A percentile compares a stretch with the other conserved stretches of the same genome.
phyloP scores from a whole-genome alignment of 2,113 vertebrate species.

The Dermatemys mawii region DNA sequence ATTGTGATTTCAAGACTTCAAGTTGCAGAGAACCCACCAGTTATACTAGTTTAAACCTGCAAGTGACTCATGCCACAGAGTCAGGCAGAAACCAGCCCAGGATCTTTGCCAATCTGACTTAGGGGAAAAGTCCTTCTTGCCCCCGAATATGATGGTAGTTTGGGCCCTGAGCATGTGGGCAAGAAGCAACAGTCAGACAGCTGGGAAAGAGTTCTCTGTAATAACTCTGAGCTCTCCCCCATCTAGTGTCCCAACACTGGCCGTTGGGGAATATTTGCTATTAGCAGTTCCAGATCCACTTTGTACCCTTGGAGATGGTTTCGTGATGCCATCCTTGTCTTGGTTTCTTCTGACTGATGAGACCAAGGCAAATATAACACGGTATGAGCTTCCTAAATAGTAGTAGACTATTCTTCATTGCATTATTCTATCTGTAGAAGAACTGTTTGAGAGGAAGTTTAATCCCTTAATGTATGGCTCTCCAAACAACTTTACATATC shows the following conservation, averaged over 20 bases:
- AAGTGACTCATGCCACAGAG: not conserved
- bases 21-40: not conserved
- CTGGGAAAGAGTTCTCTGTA: not conserved
- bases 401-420: not conserved
- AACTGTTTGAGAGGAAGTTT: not conserved
- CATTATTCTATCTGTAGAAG: not conserved
- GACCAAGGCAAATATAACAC: not conserved
- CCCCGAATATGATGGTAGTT: not conserved
- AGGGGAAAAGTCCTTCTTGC: not conserved
- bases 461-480: not conserved
- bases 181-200: not conserved
- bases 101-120: not conserved
- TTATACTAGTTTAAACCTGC: not conserved
- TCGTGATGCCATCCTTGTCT: not conserved
- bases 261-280: too few species aligned
- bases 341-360: not conserved
- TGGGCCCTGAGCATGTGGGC: not conserved
- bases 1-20: not conserved
- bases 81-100: not conserved
- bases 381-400: not conserved
- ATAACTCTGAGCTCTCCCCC: not conserved
- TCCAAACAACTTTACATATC: not conserved
- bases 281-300: not conserved
- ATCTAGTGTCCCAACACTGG: not conserved
- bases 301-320: not conserved